Base-by-base conservation (phyloP, 2,888 invertebrate species). In the Heliconius charithonia region DNA sequence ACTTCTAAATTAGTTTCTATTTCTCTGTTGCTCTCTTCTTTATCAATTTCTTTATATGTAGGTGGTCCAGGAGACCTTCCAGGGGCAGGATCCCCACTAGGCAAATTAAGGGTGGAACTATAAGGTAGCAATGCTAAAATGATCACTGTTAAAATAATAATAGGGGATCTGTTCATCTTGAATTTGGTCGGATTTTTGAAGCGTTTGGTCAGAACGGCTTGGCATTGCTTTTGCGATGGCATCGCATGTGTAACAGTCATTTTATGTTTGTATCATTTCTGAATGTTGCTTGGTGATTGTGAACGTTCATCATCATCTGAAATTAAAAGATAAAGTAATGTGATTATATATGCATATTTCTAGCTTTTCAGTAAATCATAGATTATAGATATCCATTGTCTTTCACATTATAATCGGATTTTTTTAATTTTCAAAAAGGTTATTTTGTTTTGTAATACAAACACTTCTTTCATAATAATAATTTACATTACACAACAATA, bases 61-160 rank as follows among this genome's bases (percentile, higher is more conserved):
- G 96, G 96, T 83, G 96, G 96, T 65, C 96, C 96, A 22, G 96
- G 96, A 1, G 96, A 96, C 63, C 96, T 92, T 12, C 96, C 96
- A 1, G 96, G 96, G 1, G 96, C 96, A 22, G 96, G 96, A 87
- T 96, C 96, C 77, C 96, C 96, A 84, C 93, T 95, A 25, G 95
- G 95, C 69, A 94, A 84, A 79, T 88, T 92, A 73, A 94, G 83
- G 0, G 91, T 87, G 6, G 92, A 93, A 81, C 90, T 92, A 86
- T 92, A 93, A 88, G 95, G 95, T 88, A 95, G 86, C 80, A 87
- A 87, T 76, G 91, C 89, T 79, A 94, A 83, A 74, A 93, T 91
- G 80, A 91, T 85, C 75, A 92, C 83, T 29, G 88, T 86, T 78
- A 89, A 84, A 27, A 92, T 81, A 51, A 89, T 80, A 70, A 86